phyloP scores from a whole-genome alignment of 2,888 invertebrate species.

The Teleiodes luculella region DNA sequence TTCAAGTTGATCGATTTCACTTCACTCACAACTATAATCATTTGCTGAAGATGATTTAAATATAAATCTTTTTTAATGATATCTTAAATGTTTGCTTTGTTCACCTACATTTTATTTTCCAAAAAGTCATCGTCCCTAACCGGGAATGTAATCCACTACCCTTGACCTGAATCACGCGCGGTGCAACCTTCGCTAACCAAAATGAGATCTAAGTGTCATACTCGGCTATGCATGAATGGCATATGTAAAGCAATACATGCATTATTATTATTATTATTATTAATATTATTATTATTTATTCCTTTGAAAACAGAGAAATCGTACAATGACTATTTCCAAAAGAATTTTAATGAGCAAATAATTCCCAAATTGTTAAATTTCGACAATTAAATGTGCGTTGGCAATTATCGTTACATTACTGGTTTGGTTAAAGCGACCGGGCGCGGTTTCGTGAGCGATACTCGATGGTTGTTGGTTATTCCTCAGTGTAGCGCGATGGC shows the following conservation, averaged over 20 bases:
- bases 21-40: too few relatives aligned
- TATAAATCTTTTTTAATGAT: too few relatives aligned
- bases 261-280: too few relatives aligned
- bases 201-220: not conserved
- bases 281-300: too few relatives aligned
- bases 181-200: not conserved
- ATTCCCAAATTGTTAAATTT: not conserved
- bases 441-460: not conserved
- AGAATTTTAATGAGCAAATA: not conserved
- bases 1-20: too few relatives aligned
- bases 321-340: not conserved
- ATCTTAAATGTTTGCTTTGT: not conserved
- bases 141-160: slow-evolving; percentile 1
- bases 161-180: slow-evolving; percentile 6
- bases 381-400: not conserved
- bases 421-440: slow-evolving; percentile 1
- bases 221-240: not conserved
- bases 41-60: too few relatives aligned
- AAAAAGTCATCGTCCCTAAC: not conserved
- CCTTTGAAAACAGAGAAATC: not conserved
- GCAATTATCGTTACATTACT: not conserved
- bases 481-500: slow-evolving; percentile 42
- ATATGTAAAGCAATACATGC: too few relatives aligned
- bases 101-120: not conserved
- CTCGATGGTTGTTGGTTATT: slow-evolving; percentile 25